Percentiles rank a stretch among this genome's conserved stretches.
Conservation (phyloP, 2,797 vertebrate genomes). For the Alosa sapidissima region DNA sequence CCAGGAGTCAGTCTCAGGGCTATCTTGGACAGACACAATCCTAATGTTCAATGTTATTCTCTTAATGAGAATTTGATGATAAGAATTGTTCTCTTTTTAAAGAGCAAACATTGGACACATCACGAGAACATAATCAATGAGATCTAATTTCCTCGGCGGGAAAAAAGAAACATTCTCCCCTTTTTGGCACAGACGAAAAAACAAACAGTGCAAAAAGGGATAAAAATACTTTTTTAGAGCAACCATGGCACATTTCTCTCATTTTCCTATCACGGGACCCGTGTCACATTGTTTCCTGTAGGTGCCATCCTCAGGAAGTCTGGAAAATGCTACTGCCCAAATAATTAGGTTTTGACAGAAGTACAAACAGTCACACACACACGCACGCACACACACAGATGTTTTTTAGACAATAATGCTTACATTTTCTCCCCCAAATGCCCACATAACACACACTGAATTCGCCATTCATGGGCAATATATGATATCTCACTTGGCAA, state of each 20-base stretch:
- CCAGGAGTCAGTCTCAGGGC: neutral
- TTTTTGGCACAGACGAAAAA: constrained; percentile 50
- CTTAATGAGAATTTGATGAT: neutral
- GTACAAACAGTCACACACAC: constrained; percentile 48
- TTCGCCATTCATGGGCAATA: neutral
- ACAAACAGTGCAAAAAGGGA: constrained; percentile 42
- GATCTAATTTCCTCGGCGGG: constrained; percentile 53
- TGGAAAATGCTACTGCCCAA: constrained; percentile 67
- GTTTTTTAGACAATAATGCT: neutral
- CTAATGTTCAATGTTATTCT: constrained; percentile 10
- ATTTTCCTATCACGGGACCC: constrained; percentile 59
- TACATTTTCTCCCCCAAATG: neutral
- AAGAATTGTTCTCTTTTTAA: neutral
- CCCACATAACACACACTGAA: neutral
- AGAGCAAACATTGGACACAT: constrained; percentile 37
- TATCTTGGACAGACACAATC: neutral
- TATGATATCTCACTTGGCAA: neutral
- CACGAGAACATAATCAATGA: constrained; percentile 52
- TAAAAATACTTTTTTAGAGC: constrained; percentile 32
- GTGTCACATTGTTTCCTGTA: constrained; percentile 67
- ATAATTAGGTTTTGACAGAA: constrained; percentile 60
- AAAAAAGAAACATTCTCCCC: constrained; percentile 36
- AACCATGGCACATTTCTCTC: constrained; percentile 54
- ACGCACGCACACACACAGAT: neutral
- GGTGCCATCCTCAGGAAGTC: constrained; percentile 72